Evolutionary conservation across 2,113 vertebrate species (phyloP).

Genomic region (Ivindomyrus marchei): DNA sequence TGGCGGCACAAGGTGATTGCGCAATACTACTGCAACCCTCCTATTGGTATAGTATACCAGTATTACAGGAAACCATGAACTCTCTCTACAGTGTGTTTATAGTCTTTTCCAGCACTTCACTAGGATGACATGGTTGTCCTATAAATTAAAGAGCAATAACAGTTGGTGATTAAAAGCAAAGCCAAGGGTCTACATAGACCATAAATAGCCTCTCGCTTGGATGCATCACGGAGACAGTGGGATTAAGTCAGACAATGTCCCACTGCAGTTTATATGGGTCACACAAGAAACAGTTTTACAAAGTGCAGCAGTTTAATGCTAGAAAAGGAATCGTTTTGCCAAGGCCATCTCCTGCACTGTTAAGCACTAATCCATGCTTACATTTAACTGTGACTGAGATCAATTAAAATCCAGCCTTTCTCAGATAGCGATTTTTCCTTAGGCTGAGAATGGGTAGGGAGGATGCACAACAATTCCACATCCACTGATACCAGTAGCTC

Average conservation of each 20-base stretch:
- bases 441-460: constrained; percentile 35
- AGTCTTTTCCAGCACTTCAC: constrained; percentile 20
- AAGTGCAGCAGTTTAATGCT: constrained; percentile 52
- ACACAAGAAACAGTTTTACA: constrained; percentile 58
- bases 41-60: background rate
- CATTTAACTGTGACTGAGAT: constrained; percentile 69
- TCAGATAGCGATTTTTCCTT: constrained; percentile 59
- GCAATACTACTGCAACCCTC: background rate
- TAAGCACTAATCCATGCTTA: constrained; percentile 65
- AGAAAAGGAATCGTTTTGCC: constrained; percentile 54
- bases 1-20: background rate
- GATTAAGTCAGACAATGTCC: constrained; percentile 54
- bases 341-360: constrained; percentile 50
- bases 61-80: background rate
- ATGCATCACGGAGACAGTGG: constrained; percentile 52
- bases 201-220: constrained; percentile 55
- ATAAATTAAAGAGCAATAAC: constrained; percentile 47
- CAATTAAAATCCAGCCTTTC: constrained; percentile 63
- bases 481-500: background rate
- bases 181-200: constrained; percentile 36
- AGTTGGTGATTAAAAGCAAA: constrained; percentile 49
- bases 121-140: constrained; percentile 36
- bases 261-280: constrained; percentile 53
- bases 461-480: background rate
- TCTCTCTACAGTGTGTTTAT: background rate